phyloP scores from a whole-genome alignment of 2,888 invertebrate species.

The Choristoneura rosaceana region DNA sequence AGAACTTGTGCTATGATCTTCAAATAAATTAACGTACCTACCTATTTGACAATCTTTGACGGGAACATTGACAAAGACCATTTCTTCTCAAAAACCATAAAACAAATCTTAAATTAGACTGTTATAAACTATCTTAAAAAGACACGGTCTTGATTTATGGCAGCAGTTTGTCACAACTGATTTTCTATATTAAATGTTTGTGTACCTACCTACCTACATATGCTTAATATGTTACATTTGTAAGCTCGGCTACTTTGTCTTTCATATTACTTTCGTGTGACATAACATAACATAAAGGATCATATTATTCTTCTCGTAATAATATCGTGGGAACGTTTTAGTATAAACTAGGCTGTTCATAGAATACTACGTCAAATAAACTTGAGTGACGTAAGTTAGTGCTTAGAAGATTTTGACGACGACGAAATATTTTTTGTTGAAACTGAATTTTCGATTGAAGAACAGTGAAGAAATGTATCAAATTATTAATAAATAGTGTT shows the following conservation, averaged over 20 bases:
- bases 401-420: neutral
- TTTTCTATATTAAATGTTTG: slow-evolving; percentile 4
- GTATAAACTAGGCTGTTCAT: slow-evolving; percentile 5
- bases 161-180: slow-evolving; percentile 12
- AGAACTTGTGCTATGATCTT: too few species aligned
- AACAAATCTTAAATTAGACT: neutral
- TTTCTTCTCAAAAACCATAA: too few species aligned
- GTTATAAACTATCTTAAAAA: neutral
- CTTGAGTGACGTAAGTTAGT: neutral
- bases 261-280: slow-evolving; percentile 28
- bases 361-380: neutral
- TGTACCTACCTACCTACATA: neutral
- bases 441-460: too few species aligned
- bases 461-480: too few species aligned
- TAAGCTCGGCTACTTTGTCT: slow-evolving; percentile 23
- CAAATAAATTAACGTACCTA: too few species aligned
- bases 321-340: slow-evolving; percentile 27
- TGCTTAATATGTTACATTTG: slow-evolving; percentile 18
- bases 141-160: slow-evolving; percentile 2
- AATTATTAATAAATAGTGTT: too few species aligned
- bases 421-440: too few species aligned
- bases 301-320: slow-evolving; percentile 29
- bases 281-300: slow-evolving; percentile 32
- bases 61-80: too few species aligned
- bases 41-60: too few species aligned